These are phyloP conservation scores for Molossus alvarezi DNA, from an alignment of 2,797 vertebrate species.

Conservation along the genomic window DNA sequence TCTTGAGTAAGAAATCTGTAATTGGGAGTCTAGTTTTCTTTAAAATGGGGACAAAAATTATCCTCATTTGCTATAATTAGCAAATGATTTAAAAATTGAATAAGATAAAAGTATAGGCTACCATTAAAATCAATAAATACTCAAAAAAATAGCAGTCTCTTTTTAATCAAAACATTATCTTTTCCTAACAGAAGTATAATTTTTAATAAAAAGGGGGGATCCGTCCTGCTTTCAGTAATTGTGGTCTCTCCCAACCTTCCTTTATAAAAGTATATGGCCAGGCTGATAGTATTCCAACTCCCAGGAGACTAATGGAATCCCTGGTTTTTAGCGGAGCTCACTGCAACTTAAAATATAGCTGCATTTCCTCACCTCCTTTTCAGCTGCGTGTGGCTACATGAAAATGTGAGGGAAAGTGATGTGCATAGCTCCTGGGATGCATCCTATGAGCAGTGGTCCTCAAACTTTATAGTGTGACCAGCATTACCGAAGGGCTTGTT, in stretches of 20 bases:
- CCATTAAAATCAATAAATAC: background rate
- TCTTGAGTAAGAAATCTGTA: background rate
- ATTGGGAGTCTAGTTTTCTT: constrained; percentile 4
- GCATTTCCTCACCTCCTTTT: background rate
- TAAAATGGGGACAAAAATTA: background rate
- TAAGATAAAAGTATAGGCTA: background rate
- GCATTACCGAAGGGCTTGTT: background rate
- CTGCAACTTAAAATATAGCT: background rate
- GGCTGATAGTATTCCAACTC: background rate
- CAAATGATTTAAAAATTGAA: constrained; percentile 23
- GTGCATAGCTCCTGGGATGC: background rate
- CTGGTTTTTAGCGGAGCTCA: background rate
- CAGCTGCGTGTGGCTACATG: accelerated
- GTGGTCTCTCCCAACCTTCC: background rate
- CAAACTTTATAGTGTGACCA: background rate
- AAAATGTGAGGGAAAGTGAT: background rate
- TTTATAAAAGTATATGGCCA: background rate
- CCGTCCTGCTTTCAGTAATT: background rate
- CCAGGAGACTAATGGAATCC: background rate
- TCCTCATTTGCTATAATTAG: background rate
- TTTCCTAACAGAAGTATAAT: background rate
- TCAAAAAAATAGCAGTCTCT: background rate
- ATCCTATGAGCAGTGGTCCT: background rate
- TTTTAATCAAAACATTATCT: background rate
- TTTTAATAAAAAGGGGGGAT: background rate